Evolutionary conservation across 2,797 vertebrate species (phyloP).

Genomic region (Glyptemys insculpta): DNA sequence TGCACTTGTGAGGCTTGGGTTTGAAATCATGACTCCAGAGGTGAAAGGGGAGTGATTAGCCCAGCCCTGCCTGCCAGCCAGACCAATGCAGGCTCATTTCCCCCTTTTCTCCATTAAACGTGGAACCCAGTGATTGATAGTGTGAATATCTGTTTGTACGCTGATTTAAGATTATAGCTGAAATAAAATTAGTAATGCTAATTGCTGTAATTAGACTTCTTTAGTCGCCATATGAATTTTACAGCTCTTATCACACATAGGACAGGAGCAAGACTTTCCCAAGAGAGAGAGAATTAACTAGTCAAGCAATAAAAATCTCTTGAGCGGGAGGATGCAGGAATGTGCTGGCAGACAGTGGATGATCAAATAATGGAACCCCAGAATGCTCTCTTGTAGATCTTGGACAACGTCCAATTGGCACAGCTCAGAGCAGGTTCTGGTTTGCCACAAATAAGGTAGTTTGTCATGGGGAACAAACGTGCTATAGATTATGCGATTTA

Average conservation of each 20-base stretch:
- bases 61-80: background rate
- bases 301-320: constrained; percentile 29
- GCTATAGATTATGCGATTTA: background rate
- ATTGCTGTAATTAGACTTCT: constrained; percentile 30
- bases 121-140: background rate
- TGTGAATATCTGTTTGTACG: background rate
- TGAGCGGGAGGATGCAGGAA: constrained; percentile 46
- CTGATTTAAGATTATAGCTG: constrained; percentile 15
- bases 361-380: constrained; percentile 16
- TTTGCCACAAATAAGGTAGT: background rate
- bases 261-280: constrained; percentile 35
- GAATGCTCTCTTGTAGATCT: background rate
- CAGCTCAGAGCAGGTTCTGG: background rate
- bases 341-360: background rate
- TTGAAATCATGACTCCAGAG: background rate
- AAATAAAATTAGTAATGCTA: constrained; percentile 34
- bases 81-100: background rate
- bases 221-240: constrained; percentile 34
- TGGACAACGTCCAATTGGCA: background rate
- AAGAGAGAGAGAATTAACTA: constrained; percentile 32
- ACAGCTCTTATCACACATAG: constrained; percentile 18
- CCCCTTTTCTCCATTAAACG: background rate
- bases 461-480: background rate
- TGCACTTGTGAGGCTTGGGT: background rate
- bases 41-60: background rate